Percentiles rank a stretch among this genome's conserved stretches.
Evolutionary conservation across 1,140 invertebrate species (phyloP).

Genomic region (Drosophila orena): DNA sequence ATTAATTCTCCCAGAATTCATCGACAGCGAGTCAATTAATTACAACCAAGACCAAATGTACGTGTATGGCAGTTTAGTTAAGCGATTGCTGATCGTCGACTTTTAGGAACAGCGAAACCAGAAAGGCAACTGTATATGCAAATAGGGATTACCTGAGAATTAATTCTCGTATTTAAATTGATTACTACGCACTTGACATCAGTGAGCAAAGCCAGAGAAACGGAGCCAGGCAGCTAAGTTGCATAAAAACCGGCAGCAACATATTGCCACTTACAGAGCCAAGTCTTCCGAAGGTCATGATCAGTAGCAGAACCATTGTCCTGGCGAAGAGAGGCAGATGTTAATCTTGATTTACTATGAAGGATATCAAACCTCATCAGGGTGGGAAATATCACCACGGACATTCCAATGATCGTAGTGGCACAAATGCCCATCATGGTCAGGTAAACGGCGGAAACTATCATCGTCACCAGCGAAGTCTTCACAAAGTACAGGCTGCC

Average conservation of each 20-base stretch:
- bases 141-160: neutral
- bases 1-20: slow-evolving; percentile 7
- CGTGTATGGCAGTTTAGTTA: slow-evolving; percentile 9
- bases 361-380: slow-evolving; percentile 85
- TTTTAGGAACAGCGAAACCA: slow-evolving; percentile 58
- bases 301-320: slow-evolving; percentile 70
- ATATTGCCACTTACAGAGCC: slow-evolving; percentile 65
- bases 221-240: slow-evolving; percentile 53
- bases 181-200: slow-evolving; percentile 51
- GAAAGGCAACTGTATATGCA: slow-evolving; percentile 50
- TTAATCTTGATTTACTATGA: no score
- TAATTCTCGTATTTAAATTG: no score
- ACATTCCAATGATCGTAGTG: slow-evolving; percentile 86
- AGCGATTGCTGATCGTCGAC: slow-evolving; percentile 59
- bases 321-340: slow-evolving; percentile 13
- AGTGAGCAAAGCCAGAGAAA: slow-evolving; percentile 56
- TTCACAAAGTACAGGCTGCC: slow-evolving; percentile 54
- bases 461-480: slow-evolving; percentile 19
- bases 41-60: neutral
- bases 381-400: slow-evolving; percentile 87
- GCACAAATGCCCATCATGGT: slow-evolving; percentile 86
- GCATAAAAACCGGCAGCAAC: slow-evolving; percentile 57
- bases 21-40: neutral
- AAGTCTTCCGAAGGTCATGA: slow-evolving; percentile 69
- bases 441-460: slow-evolving; percentile 64